These are phyloP conservation scores for Anser cygnoides DNA, from an alignment of 2,113 vertebrate genomes.

Conservation along the genomic window DNA sequence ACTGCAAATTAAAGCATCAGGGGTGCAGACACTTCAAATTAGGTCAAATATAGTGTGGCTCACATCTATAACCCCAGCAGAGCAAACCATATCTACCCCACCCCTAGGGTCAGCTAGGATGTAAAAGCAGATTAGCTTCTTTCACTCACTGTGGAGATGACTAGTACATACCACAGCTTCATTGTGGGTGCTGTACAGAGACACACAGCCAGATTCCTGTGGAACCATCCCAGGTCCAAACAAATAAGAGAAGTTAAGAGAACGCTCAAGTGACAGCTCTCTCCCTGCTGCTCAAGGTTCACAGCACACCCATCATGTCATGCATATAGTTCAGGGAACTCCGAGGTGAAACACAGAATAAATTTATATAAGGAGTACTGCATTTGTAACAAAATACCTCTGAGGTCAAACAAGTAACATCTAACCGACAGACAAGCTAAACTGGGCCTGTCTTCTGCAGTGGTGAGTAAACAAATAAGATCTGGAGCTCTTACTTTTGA, in stretches of 20 bases:
- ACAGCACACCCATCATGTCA: background rate
- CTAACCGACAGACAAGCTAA: background rate
- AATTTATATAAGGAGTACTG: background rate
- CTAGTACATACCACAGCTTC: background rate
- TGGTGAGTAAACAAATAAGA: background rate
- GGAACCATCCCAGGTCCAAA: background rate
- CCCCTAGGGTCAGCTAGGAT: background rate
- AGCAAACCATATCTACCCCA: background rate
- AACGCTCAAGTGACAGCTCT: background rate
- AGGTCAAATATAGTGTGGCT: background rate
- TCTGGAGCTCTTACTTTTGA: background rate
- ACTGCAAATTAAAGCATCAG: background rate
- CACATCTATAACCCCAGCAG: background rate
- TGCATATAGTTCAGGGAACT: background rate
- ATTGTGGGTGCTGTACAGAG: background rate
- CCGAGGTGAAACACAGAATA: background rate
- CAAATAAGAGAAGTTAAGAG: background rate
- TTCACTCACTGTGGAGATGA: background rate
- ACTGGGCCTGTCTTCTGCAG: background rate
- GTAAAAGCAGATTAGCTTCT: background rate
- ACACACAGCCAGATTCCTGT: accelerated
- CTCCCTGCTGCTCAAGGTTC: background rate
- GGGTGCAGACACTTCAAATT: background rate
- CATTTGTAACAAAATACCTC: background rate
- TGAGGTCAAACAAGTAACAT: background rate